Evolutionary conservation across 2,797 vertebrate genomes (phyloP), one percentile per base, ranked within the genome.

Genomic region (Tarsius wallacei): DNA sequence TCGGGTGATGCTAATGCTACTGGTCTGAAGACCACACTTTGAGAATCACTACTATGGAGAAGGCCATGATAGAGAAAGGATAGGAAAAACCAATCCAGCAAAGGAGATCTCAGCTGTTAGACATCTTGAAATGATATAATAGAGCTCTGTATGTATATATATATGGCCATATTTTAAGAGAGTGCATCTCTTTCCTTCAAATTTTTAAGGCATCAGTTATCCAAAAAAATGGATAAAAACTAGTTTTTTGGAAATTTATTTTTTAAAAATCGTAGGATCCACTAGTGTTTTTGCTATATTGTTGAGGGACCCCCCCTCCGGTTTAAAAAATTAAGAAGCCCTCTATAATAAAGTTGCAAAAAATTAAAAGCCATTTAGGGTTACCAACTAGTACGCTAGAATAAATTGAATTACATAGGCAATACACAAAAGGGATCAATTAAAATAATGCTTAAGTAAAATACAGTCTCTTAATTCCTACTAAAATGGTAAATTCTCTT

Each of bases 391-490:
- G 24, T 11, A 71, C 13, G 5, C 70, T 51, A 82, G 5, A n/a
- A 68, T 63, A 86, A 61, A 53, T 31, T 93, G 33, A 93, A 94
- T 70, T 77, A 13, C 14, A 94, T 7, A 66, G 12, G 17, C 11
- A 89, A 68, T 51, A 76, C 9, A 57, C 9, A 76, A 22, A 63
- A 55, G 12, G 51, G 5, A 10, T 10, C 42, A 36, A 80, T 53
- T 90, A 78, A 82, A 83, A 59, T 77, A 64, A 31, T 78, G 42
- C 42, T 42, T 42, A 42, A 42, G 7, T 42, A 12, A 26, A 80
- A 64, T 31, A n/a, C 4, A 87, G 88, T n/a, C 61, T 59, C 88
- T 74, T 81, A 68, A 89, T 81, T 91, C 78, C n/a, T 47, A 68
- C 22, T 42, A 84, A 64, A 91, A 59, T 21, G 22, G 33, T 53